phyloP scores from a whole-genome alignment of 2,113 vertebrate species.

The Ornithorhynchus anatinus region DNA sequence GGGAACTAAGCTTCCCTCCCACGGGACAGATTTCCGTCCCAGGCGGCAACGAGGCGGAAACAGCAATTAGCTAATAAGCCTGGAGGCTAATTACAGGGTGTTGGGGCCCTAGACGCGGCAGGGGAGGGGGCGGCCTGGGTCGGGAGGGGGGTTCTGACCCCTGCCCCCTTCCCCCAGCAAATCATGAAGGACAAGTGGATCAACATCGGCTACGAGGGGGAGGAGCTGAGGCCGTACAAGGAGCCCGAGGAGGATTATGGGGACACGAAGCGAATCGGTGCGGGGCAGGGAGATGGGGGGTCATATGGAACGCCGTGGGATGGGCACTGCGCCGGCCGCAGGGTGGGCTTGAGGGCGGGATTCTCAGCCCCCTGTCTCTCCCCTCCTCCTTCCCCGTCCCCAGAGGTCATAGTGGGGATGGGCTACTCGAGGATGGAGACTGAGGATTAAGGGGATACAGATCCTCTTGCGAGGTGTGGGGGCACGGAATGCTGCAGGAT shows the following conservation, averaged over 20 bases:
- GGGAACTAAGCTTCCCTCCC: no score
- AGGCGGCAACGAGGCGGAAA: no score
- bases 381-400: not conserved
- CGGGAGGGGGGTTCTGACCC: no score
- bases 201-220: constrained; percentile 84
- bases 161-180: constrained; percentile 72
- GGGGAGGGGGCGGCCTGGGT: not conserved
- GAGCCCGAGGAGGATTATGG: constrained; percentile 85
- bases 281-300: not conserved
- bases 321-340: no score
- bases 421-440: constrained; percentile 72
- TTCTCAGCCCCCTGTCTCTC: not conserved
- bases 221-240: constrained; percentile 85
- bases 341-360: not conserved
- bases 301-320: not conserved
- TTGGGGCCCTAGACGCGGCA: constrained; percentile 8
- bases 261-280: constrained; percentile 84
- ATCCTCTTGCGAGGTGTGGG: not conserved
- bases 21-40: no score
- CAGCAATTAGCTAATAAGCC: constrained; percentile 55
- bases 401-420: constrained; percentile 95
- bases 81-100: constrained; percentile 36
- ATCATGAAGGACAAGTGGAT: constrained; percentile 98
- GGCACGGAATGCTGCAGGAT: no score
- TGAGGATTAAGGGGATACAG: not conserved